Evolutionary conservation across 23 tunicate genomes (phyloP).

Genomic region (Styela plicata): DNA sequence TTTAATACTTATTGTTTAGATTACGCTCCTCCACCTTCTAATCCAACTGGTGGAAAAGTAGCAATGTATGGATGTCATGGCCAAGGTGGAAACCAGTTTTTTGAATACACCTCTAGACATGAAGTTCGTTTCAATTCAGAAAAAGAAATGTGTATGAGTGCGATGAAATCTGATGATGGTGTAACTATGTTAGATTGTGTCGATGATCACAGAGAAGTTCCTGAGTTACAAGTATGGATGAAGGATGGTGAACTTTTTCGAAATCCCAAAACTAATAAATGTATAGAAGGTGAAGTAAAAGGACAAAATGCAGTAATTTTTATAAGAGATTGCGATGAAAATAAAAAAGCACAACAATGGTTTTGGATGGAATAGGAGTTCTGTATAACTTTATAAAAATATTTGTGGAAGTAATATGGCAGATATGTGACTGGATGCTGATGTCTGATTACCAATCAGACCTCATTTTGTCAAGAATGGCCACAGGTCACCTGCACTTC

Average conservation of each 20-base stretch:
- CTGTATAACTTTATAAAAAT: too few relatives aligned
- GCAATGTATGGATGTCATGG: conserved; percentile 96
- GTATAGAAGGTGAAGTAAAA: conserved; percentile 25
- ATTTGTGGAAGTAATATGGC: not conserved
- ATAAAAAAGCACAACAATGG: conserved; percentile 22
- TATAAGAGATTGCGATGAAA: conserved; percentile 22
- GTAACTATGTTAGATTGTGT: conserved; percentile 80
- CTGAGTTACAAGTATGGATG: conserved; percentile 54
- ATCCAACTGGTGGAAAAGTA: conserved; percentile 80
- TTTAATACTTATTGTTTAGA: conserved; percentile 79
- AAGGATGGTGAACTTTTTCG: conserved; percentile 21
- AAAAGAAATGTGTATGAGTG: conserved; percentile 96
- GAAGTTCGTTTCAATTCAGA: conserved; percentile 97
- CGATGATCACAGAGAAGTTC: conserved; percentile 50
- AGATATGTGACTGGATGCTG: not conserved
- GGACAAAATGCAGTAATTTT: conserved; percentile 7
- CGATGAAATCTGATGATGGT: conserved; percentile 42
- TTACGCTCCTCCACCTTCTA: conserved; percentile 87
- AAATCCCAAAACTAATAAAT: conserved; percentile 14
- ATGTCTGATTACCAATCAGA: not conserved
- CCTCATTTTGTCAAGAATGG: not conserved
- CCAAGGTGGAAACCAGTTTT: conserved; percentile 99
- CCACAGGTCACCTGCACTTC: too few relatives aligned
- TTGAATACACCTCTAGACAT: conserved; percentile 72
- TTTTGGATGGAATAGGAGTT: conserved; percentile 21